Evolutionary conservation across 2,888 invertebrate species (phyloP).

Genomic region (Conchocele bisecta): DNA sequence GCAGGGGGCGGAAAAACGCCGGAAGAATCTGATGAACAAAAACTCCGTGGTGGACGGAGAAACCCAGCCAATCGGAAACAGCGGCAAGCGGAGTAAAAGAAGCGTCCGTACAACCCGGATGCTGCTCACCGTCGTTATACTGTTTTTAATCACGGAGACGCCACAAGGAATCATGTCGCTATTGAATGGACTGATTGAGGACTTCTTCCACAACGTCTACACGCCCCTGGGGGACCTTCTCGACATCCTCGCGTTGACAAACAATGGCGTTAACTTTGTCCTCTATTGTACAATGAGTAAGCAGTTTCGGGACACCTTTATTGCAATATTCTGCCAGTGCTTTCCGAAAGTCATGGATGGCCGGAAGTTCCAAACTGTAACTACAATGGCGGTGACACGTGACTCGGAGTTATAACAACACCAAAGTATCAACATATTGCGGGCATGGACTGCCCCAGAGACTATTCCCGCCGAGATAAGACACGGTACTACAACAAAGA

Average conservation of each 20-base stretch:
- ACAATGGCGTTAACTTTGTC: conserved; percentile 96
- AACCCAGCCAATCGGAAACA: conserved; percentile 59
- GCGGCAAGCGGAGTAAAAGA: conserved; percentile 72
- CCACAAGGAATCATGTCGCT: conserved; percentile 91
- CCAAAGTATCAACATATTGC: too few species aligned
- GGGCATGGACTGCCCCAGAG: too few species aligned
- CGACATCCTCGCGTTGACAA: conserved; percentile 94
- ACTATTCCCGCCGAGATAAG: too few species aligned
- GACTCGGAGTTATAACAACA: conserved; percentile 69
- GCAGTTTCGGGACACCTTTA: conserved; percentile 89
- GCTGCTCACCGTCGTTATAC: conserved; percentile 92
- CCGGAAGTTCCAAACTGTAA: conserved; percentile 57
- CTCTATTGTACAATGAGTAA: conserved; percentile 97
- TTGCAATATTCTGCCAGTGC: conserved; percentile 85
- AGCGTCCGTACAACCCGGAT: conserved; percentile 92
- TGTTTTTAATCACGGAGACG: conserved; percentile 95
- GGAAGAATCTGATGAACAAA: conserved; percentile 70
- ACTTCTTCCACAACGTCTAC: conserved; percentile 87
- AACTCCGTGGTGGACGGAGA: conserved; percentile 66
- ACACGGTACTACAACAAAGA: too few species aligned
- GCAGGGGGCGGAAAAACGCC: conserved; percentile 78
- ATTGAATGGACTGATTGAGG: conserved; percentile 90
- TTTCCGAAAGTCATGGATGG: conserved; percentile 61
- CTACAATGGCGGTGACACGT: conserved; percentile 65
- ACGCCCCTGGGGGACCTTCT: conserved; percentile 88